These are phyloP conservation scores for Podocnemis expansa DNA, from an alignment of 2,113 vertebrate species.

Conservation along the genomic window DNA sequence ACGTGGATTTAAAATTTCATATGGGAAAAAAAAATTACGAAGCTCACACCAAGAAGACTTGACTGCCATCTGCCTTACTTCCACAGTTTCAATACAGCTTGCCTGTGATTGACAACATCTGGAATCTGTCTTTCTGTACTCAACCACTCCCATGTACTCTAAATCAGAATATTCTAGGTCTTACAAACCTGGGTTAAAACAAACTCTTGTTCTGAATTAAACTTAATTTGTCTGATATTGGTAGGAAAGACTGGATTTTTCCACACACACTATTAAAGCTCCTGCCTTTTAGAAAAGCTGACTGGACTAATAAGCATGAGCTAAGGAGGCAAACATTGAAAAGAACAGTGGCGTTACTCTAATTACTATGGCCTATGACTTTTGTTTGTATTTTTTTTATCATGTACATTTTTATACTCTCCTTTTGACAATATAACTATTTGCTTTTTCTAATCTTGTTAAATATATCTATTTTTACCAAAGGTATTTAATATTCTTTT, in stretches of 20 bases:
- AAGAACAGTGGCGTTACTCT: slow-evolving; percentile 72
- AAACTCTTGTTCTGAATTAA: slow-evolving; percentile 65
- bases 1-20: slow-evolving; percentile 59
- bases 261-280: slow-evolving; percentile 43
- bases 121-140: slow-evolving; percentile 63
- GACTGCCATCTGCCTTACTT: slow-evolving; percentile 64
- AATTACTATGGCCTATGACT: slow-evolving; percentile 65
- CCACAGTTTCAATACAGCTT: slow-evolving; percentile 61
- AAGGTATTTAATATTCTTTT: slow-evolving; percentile 91
- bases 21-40: slow-evolving; percentile 56
- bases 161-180: slow-evolving; percentile 59
- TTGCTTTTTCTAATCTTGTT: slow-evolving; percentile 86
- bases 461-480: slow-evolving; percentile 89
- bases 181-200: slow-evolving; percentile 65
- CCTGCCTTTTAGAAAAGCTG: slow-evolving; percentile 71
- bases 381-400: slow-evolving; percentile 77
- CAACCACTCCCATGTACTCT: slow-evolving; percentile 58
- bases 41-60: slow-evolving; percentile 39
- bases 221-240: slow-evolving; percentile 51
- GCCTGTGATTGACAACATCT: slow-evolving; percentile 70
- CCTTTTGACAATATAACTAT: slow-evolving; percentile 81
- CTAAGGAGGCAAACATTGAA: slow-evolving; percentile 66
- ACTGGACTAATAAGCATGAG: slow-evolving; percentile 58
- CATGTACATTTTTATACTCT: slow-evolving; percentile 88
- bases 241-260: slow-evolving; percentile 77